A percentile compares a stretch with the other conserved stretches of the same genome.
phyloP scores from a whole-genome alignment of 2,797 vertebrate species.

The Sebastes melanostomus region DNA sequence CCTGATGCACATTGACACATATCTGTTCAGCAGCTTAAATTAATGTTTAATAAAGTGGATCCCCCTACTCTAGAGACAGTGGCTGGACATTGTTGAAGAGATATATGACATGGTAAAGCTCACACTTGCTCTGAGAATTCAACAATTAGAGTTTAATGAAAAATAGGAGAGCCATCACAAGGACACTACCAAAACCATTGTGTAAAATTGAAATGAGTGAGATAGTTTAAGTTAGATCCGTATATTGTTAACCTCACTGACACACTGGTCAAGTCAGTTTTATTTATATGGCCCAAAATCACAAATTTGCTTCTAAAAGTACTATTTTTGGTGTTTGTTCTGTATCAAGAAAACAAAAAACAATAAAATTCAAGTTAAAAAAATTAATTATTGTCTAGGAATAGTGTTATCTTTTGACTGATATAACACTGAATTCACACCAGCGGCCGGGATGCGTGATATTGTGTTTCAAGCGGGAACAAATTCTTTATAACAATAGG shows the following conservation, averaged over 20 bases:
- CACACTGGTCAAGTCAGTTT: not conserved
- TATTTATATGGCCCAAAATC: not conserved
- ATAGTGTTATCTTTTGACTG: not conserved
- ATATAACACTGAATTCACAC: no score
- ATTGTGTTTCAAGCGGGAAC: no score
- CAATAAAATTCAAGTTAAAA: no score
- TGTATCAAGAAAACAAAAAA: fast-evolving
- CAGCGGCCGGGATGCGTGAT: no score
- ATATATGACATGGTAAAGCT: not conserved
- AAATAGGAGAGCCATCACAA: not conserved
- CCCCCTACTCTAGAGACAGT: not conserved
- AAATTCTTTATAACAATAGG: no score
- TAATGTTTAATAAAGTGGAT: not conserved
- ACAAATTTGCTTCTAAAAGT: not conserved
- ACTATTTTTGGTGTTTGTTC: not conserved
- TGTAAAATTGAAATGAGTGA: not conserved
- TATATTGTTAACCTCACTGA: not conserved
- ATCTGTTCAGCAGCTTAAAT: not conserved
- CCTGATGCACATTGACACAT: not conserved
- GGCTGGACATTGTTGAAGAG: not conserved
- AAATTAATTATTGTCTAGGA: no score
- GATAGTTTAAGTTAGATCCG: not conserved
- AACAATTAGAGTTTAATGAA: not conserved
- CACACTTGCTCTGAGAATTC: not conserved
- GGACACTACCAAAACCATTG: not conserved